These are phyloP conservation scores for Julus scandinavius DNA, from an alignment of 2,888 invertebrate species.

Conservation along the genomic window DNA sequence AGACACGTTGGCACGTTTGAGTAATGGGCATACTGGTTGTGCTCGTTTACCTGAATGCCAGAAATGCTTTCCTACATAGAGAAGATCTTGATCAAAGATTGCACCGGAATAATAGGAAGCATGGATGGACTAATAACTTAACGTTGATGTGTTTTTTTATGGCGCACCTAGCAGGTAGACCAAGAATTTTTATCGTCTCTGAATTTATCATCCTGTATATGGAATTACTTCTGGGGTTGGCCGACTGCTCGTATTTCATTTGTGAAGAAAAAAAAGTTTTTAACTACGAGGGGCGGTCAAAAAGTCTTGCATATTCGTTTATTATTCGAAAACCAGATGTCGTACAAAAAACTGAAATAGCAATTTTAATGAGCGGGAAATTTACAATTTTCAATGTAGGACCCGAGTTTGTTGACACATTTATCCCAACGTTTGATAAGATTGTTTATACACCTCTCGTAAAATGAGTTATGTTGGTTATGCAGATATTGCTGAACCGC, in stretches of 20 bases:
- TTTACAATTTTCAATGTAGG: too few species aligned
- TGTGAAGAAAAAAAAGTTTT: too few species aligned
- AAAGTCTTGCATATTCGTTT: too few species aligned
- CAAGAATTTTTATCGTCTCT: not conserved
- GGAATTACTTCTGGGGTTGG: not conserved
- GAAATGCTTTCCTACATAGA: not conserved
- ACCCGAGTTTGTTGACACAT: too few species aligned
- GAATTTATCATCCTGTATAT: not conserved
- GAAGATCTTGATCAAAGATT: constrained; percentile 26
- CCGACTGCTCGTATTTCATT: not conserved
- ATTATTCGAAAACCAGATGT: too few species aligned
- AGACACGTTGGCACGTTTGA: not conserved
- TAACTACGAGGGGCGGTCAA: too few species aligned
- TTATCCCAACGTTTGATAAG: too few species aligned
- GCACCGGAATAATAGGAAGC: not conserved
- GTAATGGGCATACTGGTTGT: not conserved
- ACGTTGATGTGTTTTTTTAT: constrained; percentile 37
- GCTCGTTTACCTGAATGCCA: not conserved
- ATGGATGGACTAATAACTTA: not conserved
- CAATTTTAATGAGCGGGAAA: too few species aligned
- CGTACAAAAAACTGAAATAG: too few species aligned
- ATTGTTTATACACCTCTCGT: too few species aligned
- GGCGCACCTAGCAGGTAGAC: not conserved
- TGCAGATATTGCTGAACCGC: too few species aligned
- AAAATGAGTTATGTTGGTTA: too few species aligned